A percentile compares a stretch with the other conserved stretches of the same genome.
These are phyloP conservation scores for Pelvicachromis taeniatus DNA, from an alignment of 2,113 vertebrate species.

Conservation along the genomic window DNA sequence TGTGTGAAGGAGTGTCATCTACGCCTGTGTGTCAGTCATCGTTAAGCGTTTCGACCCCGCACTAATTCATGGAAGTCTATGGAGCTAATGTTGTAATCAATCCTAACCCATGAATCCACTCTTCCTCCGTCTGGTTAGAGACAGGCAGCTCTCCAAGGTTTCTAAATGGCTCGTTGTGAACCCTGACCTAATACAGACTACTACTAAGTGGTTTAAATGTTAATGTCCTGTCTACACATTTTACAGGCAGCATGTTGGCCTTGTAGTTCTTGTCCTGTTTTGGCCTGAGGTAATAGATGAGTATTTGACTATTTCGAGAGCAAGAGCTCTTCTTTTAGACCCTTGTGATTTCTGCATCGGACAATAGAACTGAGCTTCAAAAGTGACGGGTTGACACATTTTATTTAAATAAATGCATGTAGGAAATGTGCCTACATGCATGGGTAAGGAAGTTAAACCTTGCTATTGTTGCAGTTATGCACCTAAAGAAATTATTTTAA, in stretches of 20 bases:
- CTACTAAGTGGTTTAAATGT: slow-evolving; percentile 33
- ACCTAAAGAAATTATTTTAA: neutral
- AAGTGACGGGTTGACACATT: neutral
- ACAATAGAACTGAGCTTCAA: neutral
- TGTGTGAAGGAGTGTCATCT: slow-evolving; percentile 51
- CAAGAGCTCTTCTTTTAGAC: neutral
- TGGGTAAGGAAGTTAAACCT: neutral
- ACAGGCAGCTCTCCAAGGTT: slow-evolving; percentile 67
- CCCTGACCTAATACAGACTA: slow-evolving; percentile 47
- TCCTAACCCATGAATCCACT: slow-evolving; percentile 44
- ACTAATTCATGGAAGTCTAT: slow-evolving; percentile 53
- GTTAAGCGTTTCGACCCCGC: slow-evolving; percentile 42
- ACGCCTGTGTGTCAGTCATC: slow-evolving; percentile 59
- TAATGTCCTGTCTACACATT: slow-evolving; percentile 19
- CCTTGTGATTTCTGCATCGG: neutral
- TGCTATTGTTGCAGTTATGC: neutral
- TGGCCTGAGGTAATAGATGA: neutral
- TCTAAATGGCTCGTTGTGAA: slow-evolving; percentile 51
- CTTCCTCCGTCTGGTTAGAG: slow-evolving; percentile 54
- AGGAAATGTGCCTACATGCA: neutral
- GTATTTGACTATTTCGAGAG: neutral
- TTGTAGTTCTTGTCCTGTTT: slow-evolving; percentile 1
- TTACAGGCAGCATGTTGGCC: neutral
- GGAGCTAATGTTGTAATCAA: slow-evolving; percentile 62
- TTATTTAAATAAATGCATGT: neutral